These are phyloP conservation scores for Drosophila pseudoananassae DNA, from an alignment of 1,140 invertebrate species.

Conservation along the genomic window DNA sequence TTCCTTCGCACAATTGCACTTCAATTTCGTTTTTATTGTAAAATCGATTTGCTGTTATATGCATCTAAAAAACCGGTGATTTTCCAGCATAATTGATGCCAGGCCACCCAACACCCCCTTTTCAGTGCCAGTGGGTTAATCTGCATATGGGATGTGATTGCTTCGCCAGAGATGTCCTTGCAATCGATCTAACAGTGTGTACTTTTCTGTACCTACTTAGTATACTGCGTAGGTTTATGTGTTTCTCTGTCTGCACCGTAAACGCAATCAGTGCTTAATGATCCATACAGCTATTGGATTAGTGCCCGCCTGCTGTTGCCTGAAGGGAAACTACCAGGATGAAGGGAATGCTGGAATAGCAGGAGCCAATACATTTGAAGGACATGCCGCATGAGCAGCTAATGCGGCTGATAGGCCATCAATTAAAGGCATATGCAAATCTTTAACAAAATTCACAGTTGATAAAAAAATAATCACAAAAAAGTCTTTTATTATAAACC, in stretches of 20 bases:
- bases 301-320: conserved; percentile 47
- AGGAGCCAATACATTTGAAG: conserved; percentile 50
- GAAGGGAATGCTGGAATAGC: not conserved
- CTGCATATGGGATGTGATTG: conserved; percentile 51
- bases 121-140: conserved; percentile 44
- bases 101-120: not conserved
- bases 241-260: conserved; percentile 48
- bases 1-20: conserved; percentile 32
- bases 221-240: conserved; percentile 9
- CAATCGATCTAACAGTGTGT: conserved; percentile 14
- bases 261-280: conserved; percentile 80
- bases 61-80: conserved; percentile 36
- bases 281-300: conserved; percentile 76
- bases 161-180: conserved; percentile 22
- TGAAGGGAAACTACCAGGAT: conserved; percentile 28
- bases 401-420: conserved; percentile 13
- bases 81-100: conserved; percentile 46
- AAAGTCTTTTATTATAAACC: too few species aligned
- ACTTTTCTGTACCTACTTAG: conserved; percentile 11
- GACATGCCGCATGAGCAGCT: conserved; percentile 29
- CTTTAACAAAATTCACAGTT: not conserved
- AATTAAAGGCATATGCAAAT: conserved; percentile 28
- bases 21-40: conserved; percentile 21
- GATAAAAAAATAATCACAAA: not conserved
- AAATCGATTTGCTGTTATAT: conserved; percentile 50